Evolutionary conservation across 2,888 invertebrate species (phyloP), one percentile per base, ranked within the genome.

Genomic region (Hypolimnas misippus): DNA sequence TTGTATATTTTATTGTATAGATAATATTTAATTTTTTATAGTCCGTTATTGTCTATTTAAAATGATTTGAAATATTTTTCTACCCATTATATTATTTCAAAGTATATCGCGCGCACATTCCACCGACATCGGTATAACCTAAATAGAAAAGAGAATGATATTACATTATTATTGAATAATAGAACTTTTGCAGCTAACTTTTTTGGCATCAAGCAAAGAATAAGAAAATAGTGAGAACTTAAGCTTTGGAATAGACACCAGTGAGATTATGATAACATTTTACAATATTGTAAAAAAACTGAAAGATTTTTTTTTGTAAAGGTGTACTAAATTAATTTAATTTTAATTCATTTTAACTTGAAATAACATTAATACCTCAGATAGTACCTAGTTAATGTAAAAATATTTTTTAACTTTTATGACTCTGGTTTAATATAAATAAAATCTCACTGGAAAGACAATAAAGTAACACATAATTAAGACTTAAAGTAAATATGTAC

Each of bases 131-230:
- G 67, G 66, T 75, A 73, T 84, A 88, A 87, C 86, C 83, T 88
- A 87, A 88, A 88, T 82, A 80, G 81, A 87, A 83, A 80, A 76
- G 77, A 82, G 78, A 82, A 77, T 83, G 82, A 78, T 83, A 84
- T 82, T 82, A 84, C 77, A 81, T 79, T 77, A 81, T 83, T 84
- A 86, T 80, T 80, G 84, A 86, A 83, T 83, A 82, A 80, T 82
- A 85, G 75, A 82, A 76, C 78, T 79, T 84, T 81, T 84, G 84
- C 84, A 84, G 83, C 84, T 79, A 87, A 85, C 14, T 78, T 90
- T 89, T 92, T 92, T 92, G 91, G 91, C 89, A 89, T 92, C 81
- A 90, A 91, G 90, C 89, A 89, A 88, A 82, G 83, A 81, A 76
- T 82, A 76, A 83, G 70, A 78, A 78, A 76, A 74, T 73, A 76